These are phyloP conservation scores for Marronus borbonicus DNA, from an alignment of 2,888 invertebrate genomes.

Conservation along the genomic window DNA sequence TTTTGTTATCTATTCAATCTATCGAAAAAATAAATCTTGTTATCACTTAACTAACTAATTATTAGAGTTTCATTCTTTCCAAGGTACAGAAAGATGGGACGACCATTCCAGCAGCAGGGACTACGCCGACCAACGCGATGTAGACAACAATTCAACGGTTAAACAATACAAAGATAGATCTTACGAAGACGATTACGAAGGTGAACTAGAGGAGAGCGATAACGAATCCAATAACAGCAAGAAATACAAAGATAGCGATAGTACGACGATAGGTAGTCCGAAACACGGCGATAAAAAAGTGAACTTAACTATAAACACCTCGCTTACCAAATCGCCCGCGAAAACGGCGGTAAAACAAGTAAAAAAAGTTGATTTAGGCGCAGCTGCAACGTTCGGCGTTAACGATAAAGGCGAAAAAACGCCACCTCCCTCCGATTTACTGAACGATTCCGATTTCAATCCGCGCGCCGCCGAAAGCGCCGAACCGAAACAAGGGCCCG, in stretches of 20 bases:
- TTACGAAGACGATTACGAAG: conserved; percentile 76
- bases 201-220: conserved; percentile 80
- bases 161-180: conserved; percentile 65
- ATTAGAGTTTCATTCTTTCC: conserved; percentile 20
- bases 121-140: conserved; percentile 49
- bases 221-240: conserved; percentile 73
- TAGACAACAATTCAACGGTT: conserved; percentile 59
- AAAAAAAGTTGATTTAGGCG: conserved; percentile 78
- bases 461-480: conserved; percentile 71
- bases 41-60: not conserved
- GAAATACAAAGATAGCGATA: conserved; percentile 62
- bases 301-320: conserved; percentile 71
- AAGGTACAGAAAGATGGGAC: conserved; percentile 53
- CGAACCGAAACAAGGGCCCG: conserved; percentile 64
- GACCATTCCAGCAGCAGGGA: conserved; percentile 41
- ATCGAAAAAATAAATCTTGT: not conserved
- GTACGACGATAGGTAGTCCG: conserved; percentile 60
- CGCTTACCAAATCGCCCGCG: conserved; percentile 66
- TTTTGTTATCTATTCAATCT: too few species aligned
- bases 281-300: conserved; percentile 65
- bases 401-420: conserved; percentile 64
- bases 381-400: conserved; percentile 78
- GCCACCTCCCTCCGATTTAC: conserved; percentile 67
- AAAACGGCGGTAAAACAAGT: conserved; percentile 68
- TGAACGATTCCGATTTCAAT: conserved; percentile 77